Percentiles rank a stretch among this genome's conserved stretches.
Conservation (phyloP, 2,888 invertebrate species). For the Euplexia lucipara region DNA sequence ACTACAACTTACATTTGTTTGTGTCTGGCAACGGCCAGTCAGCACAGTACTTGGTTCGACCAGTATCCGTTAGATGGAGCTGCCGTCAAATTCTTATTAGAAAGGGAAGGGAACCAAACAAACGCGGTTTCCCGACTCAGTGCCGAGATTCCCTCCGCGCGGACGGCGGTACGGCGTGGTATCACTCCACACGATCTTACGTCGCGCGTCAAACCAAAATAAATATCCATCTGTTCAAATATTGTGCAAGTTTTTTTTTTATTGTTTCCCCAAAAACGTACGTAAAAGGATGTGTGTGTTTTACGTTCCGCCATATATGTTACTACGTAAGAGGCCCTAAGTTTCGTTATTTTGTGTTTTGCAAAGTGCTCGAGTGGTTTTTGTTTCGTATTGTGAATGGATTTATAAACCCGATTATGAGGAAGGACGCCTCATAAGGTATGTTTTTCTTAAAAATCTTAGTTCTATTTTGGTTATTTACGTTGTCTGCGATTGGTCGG, state of each 20-base stretch:
- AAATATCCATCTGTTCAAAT: constrained; percentile 89
- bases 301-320: constrained; percentile 65
- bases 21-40: not conserved
- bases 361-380: constrained; percentile 83
- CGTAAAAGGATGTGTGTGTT: constrained; percentile 79
- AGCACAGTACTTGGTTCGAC: constrained; percentile 17
- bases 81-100: constrained; percentile 66
- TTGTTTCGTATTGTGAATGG: constrained; percentile 87
- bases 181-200: constrained; percentile 61
- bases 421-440: constrained; percentile 81
- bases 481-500: constrained; percentile 52
- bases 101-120: constrained; percentile 84
- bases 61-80: constrained; percentile 74
- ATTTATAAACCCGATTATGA: constrained; percentile 87
- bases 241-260: constrained; percentile 87
- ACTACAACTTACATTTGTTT: not conserved
- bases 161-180: constrained; percentile 66
- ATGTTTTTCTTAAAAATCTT: constrained; percentile 68
- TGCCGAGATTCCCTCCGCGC: constrained; percentile 81
- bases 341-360: constrained; percentile 82
- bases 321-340: constrained; percentile 69
- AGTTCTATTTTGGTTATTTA: constrained; percentile 68
- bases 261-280: constrained; percentile 78
- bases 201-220: constrained; percentile 87
- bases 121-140: constrained; percentile 73